Base-by-base conservation (phyloP, 2,113 vertebrate genomes). In the Cyrtonyx montezumae region DNA sequence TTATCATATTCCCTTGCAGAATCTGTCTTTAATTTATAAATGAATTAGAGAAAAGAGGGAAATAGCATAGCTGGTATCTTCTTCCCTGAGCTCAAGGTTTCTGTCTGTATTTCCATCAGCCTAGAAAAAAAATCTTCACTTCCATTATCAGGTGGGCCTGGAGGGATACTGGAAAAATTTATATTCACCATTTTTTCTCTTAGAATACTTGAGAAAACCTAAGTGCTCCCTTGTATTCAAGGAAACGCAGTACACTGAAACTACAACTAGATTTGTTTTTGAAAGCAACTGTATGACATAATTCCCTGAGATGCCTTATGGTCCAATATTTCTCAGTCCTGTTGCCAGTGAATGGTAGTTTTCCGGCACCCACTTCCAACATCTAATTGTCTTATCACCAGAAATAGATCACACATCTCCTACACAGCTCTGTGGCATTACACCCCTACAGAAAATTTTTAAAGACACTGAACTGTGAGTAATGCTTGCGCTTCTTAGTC, bases 231-330 rank as follows among this genome's bases (percentile, higher is more conserved):
- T 74, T 84, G 14, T 73, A 84, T 48, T 89, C 49, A 82, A 89
- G 45, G 79, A 73, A 91, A 91, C 62, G 49, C 1, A 4, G 62
- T 76, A 79, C 36, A 84, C 25, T 84, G 26, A 79, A 45, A 78
- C 28, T 80, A 93, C 76, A 45, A 92, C 75, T 66, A 79, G 63
- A 89, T 73, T 71, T 91, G 28, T 68, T 91, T 92, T 87, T 92
- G 75, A 92, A 94, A 87, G 63, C 36, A 95, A 89, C n/a, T 62
- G 18, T 77, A 92, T 94, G 90, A 95, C 96, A 95, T 94, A 92
- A 95, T 96, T 96, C 90, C 94, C 94, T 94, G 84, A 95, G 49
- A 94, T 95, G 87, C 91, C 94, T 95, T 95, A 94, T 87, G 81
- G 93, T 95, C 87, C 79, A 89, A 10, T 79, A 89, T 95, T 95